Base-by-base conservation (phyloP, 23 tunicate species). In the Botrylloides violaceus region DNA sequence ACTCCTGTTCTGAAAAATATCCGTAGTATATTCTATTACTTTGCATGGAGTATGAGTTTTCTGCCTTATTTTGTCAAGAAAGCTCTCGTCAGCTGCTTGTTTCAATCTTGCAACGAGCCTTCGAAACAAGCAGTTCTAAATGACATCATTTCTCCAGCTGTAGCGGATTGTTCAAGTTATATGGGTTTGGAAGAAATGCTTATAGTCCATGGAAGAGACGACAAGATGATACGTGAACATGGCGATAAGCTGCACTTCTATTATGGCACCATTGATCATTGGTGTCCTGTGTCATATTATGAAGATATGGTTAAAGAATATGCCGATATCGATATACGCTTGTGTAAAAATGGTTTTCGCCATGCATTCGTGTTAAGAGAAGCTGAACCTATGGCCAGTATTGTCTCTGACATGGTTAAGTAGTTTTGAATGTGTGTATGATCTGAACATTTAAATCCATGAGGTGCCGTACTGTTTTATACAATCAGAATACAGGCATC, bases 161-260 rank as follows among this genome's bases (percentile, higher is more conserved):
- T 83, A 18, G 75, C 56, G 3, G 74, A 73, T 33, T 78, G 73
- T 43, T 50, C 73, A 59, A 60, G 79, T 31, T 83, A 61, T 73
- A 83, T 83, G 85, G 97, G 75, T 4, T 62, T 90, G 71, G 60
- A 83, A 49, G 97, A 90, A 49, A 90, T 90, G 97, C 36, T 43
- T 35, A 59, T 59, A 81, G 97, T 90, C 15, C 5, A 71, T 36
- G 62, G 65, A 49, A 72, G 96, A 77, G 84, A 82, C 47, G 88
- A 82, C 61, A 49, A 66, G 3, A 61, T 82, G 27, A 72, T 88
- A 20, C 73, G 72, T 2, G 64, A 36, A 31, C 65, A 82, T 37
- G n/a, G 60, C 28, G 77, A 78, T 66, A 77, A 82, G 37, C 74
- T 88, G 28, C 64, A 81, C 25, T 82, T 88, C 61, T 88, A 88